Conservation (phyloP, 2,888 invertebrate species). For the Macrosoma leucophasiata region DNA sequence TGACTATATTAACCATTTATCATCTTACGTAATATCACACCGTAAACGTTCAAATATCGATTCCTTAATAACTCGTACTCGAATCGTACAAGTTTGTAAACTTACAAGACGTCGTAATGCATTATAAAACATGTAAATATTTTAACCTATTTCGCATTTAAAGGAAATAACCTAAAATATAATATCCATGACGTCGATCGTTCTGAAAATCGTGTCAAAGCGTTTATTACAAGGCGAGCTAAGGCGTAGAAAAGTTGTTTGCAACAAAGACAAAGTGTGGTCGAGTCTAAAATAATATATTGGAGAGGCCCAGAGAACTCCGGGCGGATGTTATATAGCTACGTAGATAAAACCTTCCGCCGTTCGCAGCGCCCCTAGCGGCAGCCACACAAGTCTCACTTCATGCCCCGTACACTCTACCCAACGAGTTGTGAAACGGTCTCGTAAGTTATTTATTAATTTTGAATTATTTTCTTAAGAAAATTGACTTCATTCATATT, state of each 20-base stretch:
- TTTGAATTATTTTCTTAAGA: conserved; percentile 22
- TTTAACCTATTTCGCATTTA: conserved; percentile 26
- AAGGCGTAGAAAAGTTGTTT: conserved; percentile 65
- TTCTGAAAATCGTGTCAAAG: conserved; percentile 50
- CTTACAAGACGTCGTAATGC: conserved; percentile 27
- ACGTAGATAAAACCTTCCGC: conserved; percentile 76
- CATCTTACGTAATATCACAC: conserved; percentile 51
- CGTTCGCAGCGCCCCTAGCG: conserved; percentile 64
- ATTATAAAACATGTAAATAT: conserved; percentile 24
- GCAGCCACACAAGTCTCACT: conserved; percentile 56
- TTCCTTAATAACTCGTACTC: conserved; percentile 38
- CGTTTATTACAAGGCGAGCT: conserved; percentile 42
- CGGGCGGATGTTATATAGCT: conserved; percentile 73
- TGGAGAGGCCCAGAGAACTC: conserved; percentile 61
- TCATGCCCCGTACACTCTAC: conserved; percentile 63
- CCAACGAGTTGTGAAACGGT: conserved; percentile 42
- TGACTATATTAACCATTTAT: conserved; percentile 47
- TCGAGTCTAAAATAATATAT: conserved; percentile 64
- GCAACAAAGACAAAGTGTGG: conserved; percentile 60
- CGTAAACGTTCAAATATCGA: conserved; percentile 49
- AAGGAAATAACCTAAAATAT: conserved; percentile 51
- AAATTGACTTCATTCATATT: neutral
- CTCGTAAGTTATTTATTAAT: conserved; percentile 26
- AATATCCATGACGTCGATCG: conserved; percentile 23
- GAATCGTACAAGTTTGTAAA: conserved; percentile 44